Conservation (phyloP, 2,888 invertebrate species). For the Lasioglossum figueresi region DNA sequence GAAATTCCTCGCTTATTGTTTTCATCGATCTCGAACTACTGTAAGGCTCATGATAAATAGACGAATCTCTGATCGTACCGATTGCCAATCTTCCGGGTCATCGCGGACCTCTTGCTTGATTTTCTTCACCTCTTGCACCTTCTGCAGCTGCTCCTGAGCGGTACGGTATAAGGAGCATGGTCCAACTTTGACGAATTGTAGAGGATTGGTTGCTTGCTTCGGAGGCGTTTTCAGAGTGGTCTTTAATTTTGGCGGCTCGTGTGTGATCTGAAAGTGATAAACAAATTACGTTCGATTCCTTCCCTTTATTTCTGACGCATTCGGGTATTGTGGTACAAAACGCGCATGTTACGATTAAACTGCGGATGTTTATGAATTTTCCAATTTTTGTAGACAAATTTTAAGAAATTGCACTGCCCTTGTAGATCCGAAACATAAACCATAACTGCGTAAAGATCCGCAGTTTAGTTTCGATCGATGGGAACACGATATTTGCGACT, state of each 20-base stretch:
- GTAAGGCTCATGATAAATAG: background rate
- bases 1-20: background rate
- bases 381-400: no score
- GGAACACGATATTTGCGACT: background rate
- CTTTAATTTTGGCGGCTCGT: constrained; percentile 82
- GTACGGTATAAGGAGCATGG: constrained; percentile 94
- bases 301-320: no score
- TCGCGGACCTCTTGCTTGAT: constrained; percentile 92
- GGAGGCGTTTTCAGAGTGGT: constrained; percentile 87
- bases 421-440: no score
- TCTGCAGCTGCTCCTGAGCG: constrained; percentile 93
- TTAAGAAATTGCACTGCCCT: no score
- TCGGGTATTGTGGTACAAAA: no score
- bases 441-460: no score
- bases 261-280: constrained; percentile 74
- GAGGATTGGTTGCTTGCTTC: constrained; percentile 93
- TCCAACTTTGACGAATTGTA: constrained; percentile 95
- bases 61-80: constrained; percentile 86
- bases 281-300: background rate
- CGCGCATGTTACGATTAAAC: no score
- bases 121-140: constrained; percentile 93
- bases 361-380: no score
- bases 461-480: background rate
- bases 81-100: constrained; percentile 96
- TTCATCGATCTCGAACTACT: no score